A percentile compares a stretch with the other conserved stretches of the same genome.
These are phyloP conservation scores for Monarcha castaneiventris DNA, from an alignment of 2,113 vertebrate genomes.

Conservation along the genomic window DNA sequence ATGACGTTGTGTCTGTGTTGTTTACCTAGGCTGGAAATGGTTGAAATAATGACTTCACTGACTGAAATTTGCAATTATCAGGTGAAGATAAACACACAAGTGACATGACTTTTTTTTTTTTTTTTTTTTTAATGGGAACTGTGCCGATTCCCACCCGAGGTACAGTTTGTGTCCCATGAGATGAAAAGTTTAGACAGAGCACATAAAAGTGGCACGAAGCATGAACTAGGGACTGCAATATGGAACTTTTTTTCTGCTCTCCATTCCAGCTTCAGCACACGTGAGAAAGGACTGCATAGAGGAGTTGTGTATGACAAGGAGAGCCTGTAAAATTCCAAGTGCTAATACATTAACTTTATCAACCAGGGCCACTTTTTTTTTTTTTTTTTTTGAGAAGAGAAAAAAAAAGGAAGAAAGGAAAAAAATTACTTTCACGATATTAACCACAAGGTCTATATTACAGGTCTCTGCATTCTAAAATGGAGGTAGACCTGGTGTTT, in stretches of 20 bases:
- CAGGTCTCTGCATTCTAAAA: slow-evolving; percentile 73
- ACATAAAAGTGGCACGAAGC: slow-evolving; percentile 20
- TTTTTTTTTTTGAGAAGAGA: background rate
- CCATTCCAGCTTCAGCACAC: slow-evolving; percentile 60
- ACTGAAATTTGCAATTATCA: slow-evolving; percentile 58
- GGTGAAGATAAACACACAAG: slow-evolving; percentile 54
- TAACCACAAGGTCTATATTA: slow-evolving; percentile 70
- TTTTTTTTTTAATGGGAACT: background rate
- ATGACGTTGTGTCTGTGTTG: slow-evolving; percentile 69
- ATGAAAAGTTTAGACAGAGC: slow-evolving; percentile 12
- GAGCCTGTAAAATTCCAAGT: slow-evolving; percentile 72
- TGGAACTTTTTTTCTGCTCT: slow-evolving; percentile 56
- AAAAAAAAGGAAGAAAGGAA: background rate
- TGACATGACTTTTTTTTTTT: background rate
- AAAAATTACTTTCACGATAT: slow-evolving; percentile 60
- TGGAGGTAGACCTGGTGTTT: slow-evolving; percentile 60
- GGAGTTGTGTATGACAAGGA: slow-evolving; percentile 61
- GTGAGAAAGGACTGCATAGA: slow-evolving; percentile 62
- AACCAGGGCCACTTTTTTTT: slow-evolving; percentile 72
- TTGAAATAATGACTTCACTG: slow-evolving; percentile 62
- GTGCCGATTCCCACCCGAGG: background rate
- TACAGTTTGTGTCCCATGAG: background rate
- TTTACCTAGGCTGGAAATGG: slow-evolving; percentile 79
- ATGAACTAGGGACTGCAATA: slow-evolving; percentile 52
- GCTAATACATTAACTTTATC: slow-evolving; percentile 78